Evolutionary conservation across 2,113 vertebrate species (phyloP).

Genomic region (Embiotoca jacksoni): DNA sequence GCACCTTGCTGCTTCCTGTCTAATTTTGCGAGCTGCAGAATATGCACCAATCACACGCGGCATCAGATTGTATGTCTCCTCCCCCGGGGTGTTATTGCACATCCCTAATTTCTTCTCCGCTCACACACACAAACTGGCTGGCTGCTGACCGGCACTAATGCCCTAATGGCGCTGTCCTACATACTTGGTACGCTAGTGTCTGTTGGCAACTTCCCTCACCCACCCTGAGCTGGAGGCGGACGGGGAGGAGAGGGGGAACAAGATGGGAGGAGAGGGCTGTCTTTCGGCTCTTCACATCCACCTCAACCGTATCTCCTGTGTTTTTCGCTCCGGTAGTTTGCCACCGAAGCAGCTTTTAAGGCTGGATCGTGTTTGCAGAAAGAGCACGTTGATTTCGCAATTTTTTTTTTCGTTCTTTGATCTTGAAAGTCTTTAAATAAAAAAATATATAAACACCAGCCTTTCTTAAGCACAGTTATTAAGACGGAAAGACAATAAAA

Average conservation of each 20-base stretch:
- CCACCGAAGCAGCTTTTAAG: conserved; percentile 12
- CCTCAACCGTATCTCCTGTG: conserved; percentile 18
- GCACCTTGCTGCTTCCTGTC: conserved; percentile 35
- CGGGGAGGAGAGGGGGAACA: conserved; percentile 27
- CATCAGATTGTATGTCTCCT: conserved; percentile 41
- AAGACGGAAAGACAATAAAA: not conserved
- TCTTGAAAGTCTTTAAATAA: not conserved
- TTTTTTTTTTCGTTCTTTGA: not conserved
- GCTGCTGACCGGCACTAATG: conserved; percentile 78
- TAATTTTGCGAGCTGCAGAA: conserved; percentile 30
- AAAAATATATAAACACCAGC: not conserved
- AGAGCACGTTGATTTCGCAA: no score
- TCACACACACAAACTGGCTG: conserved; percentile 48
- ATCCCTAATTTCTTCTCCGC: conserved; percentile 44
- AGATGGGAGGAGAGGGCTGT: conserved; percentile 47
- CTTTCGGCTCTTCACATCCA: conserved; percentile 21
- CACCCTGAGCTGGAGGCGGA: conserved; percentile 48
- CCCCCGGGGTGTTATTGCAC: conserved; percentile 50
- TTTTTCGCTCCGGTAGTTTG: not conserved
- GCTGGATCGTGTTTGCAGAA: not conserved
- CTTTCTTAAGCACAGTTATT: not conserved
- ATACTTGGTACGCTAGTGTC: conserved; percentile 69
- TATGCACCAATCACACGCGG: conserved; percentile 43
- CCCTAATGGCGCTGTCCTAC: conserved; percentile 78
- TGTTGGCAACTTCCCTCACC: conserved; percentile 58